Conservation (phyloP, 2,113 vertebrate species). For the Corythaeola cristata region DNA sequence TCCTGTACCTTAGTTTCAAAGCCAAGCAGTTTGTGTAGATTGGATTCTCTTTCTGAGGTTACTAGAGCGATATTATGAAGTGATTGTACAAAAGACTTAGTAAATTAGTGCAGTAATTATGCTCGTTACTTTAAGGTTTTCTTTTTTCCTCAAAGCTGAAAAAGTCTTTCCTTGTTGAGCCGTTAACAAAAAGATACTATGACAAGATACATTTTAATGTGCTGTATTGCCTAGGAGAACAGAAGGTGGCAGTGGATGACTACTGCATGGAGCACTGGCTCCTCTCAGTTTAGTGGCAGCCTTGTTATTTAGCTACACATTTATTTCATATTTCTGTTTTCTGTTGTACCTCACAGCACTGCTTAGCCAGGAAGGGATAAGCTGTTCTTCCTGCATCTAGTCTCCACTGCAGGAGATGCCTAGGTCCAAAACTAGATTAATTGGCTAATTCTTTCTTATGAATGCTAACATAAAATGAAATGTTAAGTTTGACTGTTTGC, state of each 20-base stretch:
- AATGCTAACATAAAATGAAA: background rate
- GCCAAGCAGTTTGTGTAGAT: background rate
- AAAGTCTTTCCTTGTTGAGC: background rate
- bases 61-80: background rate
- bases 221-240: background rate
- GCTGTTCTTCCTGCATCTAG: background rate
- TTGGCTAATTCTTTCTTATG: background rate
- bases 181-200: background rate
- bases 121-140: background rate
- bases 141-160: background rate
- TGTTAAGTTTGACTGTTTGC: background rate
- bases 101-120: background rate
- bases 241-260: conserved; percentile 48
- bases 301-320: background rate
- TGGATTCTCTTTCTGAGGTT: background rate
- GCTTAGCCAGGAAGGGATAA: background rate
- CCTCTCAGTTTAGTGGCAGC: background rate
- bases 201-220: background rate
- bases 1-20: background rate
- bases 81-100: background rate
- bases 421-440: background rate
- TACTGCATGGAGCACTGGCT: background rate
- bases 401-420: background rate
- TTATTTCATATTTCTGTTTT: background rate
- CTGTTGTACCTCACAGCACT: background rate